Evolutionary conservation across 2,113 vertebrate species (phyloP).

Genomic region (Sigmodon hispidus): DNA sequence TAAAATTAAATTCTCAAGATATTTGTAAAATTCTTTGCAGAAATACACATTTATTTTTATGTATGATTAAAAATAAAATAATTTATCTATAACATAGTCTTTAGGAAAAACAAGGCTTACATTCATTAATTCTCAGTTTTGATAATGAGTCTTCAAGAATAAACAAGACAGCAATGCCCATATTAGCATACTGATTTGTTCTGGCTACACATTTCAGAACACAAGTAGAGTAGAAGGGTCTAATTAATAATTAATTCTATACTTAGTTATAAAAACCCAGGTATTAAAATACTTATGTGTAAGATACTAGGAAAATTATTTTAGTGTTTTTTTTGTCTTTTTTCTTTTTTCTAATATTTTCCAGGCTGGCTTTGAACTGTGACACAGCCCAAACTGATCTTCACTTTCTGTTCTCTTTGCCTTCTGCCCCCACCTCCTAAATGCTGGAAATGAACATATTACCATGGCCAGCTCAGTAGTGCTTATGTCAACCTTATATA

Average conservation of each 20-base stretch:
- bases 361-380: no score
- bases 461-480: background rate
- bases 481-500: background rate
- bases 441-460: background rate
- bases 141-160: background rate
- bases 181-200: background rate
- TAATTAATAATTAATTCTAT: background rate
- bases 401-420: no score
- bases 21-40: background rate
- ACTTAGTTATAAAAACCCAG: background rate
- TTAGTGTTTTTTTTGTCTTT: background rate
- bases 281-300: background rate
- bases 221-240: background rate
- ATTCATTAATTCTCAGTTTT: background rate
- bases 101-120: slow-evolving; percentile 11
- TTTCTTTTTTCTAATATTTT: background rate
- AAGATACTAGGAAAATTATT: background rate
- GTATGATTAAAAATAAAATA: background rate
- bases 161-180: background rate
- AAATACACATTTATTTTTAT: background rate
- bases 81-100: background rate
- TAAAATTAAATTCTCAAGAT: background rate
- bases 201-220: background rate
- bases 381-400: background rate
- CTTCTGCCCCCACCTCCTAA: background rate